Evolutionary conservation across 1,140 invertebrate genomes (phyloP), one percentile per base, ranked within the genome.

Genomic region (Aphidius ervi): DNA sequence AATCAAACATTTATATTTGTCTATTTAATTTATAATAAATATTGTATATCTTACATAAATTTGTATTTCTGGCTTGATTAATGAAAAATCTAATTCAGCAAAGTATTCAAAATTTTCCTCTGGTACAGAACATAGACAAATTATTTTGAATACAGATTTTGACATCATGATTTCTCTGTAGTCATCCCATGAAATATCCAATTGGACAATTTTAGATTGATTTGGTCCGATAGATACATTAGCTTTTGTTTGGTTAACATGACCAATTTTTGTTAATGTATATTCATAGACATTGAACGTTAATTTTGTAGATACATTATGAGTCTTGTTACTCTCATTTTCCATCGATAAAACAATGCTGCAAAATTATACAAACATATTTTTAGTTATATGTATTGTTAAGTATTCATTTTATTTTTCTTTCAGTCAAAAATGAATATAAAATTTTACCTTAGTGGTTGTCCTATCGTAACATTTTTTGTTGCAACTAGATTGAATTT

Each of bases 31-130:
- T 39, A 20, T n/a, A 7, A 56, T 23, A 9, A 43, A 58, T 43
- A 23, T 20, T 42, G 40, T n/a, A 9, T 16, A 7, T 6, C 5
- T 63, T 72, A 88, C 87, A 67, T 83, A 82, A 59, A 96, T 89
- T 73, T 89, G 88, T 46, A 96, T 92, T 70, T 95, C 91, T 0
- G 94, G 93, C 70, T 94, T 95, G 23, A 91, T 80, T 4, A 96
- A 88, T 64, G 92, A 83, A 70, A 95, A 94, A 75, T 95, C 92
- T 69, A 94, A 92, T 78, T 94, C 90, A 0, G 90, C 91, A 68
- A 91, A 93, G 71, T 93, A 95, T 70, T 95, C 92, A 70, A 87
- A 95, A 49, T 91, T 86, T 1, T 87, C 94, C 49, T 93, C 88
- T 9, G 87, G 82, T 5, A 97, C 90, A 2, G 84, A 87, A 0